Evolutionary conservation across 2,888 invertebrate genomes (phyloP).

Genomic region (Hesperia comma): DNA sequence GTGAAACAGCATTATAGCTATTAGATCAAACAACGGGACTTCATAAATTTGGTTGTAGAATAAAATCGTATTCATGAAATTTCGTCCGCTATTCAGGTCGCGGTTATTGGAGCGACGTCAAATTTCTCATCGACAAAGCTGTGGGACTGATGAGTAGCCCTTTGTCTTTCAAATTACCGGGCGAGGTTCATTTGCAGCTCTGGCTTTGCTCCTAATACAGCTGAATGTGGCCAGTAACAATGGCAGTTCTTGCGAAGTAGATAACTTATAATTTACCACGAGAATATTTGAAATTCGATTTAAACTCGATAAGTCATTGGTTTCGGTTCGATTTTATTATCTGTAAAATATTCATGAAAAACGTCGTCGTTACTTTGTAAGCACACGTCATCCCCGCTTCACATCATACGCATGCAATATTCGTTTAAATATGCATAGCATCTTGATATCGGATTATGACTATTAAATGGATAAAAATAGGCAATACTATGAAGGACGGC

Average conservation of each 20-base stretch:
- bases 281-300: neutral
- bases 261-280: neutral
- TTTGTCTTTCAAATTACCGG: conserved; percentile 32
- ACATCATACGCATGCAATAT: neutral
- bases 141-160: conserved; percentile 31
- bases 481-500: no score
- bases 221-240: neutral
- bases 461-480: no score
- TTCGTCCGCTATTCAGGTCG: conserved; percentile 27
- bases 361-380: neutral
- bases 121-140: conserved; percentile 35
- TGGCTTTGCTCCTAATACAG: conserved; percentile 17
- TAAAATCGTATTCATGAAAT: conserved; percentile 36
- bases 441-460: neutral
- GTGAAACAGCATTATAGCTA: neutral
- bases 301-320: neutral
- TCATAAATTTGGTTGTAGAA: conserved; percentile 29
- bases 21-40: conserved; percentile 12
- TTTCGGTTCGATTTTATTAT: neutral
- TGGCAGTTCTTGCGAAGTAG: conserved; percentile 1
- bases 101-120: conserved; percentile 35
- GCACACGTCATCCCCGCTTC: neutral
- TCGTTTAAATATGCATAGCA: neutral
- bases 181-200: conserved; percentile 11
- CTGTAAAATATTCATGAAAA: neutral